A percentile compares a stretch with the other conserved stretches of the same genome.
These are phyloP conservation scores for Petrocephalus zakoni DNA, from an alignment of 2,113 vertebrate species.

Conservation along the genomic window DNA sequence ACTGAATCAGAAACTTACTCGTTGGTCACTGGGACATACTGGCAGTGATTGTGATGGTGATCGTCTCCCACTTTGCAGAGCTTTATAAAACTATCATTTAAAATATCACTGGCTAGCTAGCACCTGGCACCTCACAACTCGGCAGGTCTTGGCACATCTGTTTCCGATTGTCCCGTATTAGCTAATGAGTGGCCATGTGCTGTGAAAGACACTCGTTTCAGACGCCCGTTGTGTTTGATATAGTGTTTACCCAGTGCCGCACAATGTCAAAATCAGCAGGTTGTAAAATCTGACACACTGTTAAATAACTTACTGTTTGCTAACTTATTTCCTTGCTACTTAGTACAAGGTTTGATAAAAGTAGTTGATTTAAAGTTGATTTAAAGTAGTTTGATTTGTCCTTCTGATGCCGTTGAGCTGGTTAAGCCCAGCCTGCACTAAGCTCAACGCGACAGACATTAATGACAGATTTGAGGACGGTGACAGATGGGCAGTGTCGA, in stretches of 20 bases:
- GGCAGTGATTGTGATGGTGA: too few species aligned
- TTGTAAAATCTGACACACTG: neutral
- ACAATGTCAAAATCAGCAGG: neutral
- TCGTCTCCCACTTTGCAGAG: too few species aligned
- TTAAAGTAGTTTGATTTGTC: neutral
- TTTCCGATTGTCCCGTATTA: neutral
- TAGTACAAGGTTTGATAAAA: too few species aligned
- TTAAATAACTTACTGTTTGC: neutral
- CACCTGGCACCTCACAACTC: neutral
- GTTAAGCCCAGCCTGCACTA: conserved; percentile 33
- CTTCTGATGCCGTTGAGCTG: neutral
- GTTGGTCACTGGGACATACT: neutral
- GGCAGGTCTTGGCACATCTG: neutral
- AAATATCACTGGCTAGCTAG: neutral
- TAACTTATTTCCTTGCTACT: neutral
- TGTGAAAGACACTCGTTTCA: neutral
- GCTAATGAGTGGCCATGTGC: neutral
- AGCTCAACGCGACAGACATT: conserved; percentile 36
- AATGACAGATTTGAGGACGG: conserved; percentile 33
- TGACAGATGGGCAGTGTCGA: conserved; percentile 42
- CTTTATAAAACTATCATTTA: neutral
- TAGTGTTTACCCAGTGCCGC: neutral
- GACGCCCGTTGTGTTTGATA: neutral
- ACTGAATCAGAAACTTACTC: neutral
- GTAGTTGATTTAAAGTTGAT: too few species aligned